Conservation (phyloP, 1,140 invertebrate species). For the Drosophila albomicans region DNA sequence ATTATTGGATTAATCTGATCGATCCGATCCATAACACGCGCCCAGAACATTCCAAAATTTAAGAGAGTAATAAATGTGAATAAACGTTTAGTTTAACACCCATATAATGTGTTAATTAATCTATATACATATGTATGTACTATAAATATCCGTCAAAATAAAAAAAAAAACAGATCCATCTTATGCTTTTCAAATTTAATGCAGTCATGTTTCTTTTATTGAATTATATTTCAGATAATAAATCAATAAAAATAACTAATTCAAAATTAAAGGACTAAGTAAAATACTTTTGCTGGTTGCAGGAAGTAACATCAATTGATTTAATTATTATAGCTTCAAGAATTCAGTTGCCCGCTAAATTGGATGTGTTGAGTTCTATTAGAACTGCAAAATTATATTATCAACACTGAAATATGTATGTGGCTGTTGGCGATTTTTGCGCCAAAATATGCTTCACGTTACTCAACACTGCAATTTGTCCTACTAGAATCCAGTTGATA, state of each 20-base stretch:
- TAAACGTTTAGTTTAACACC: background rate
- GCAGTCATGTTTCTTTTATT: background rate
- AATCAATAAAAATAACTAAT: too few relatives aligned
- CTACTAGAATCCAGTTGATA: background rate
- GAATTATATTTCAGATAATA: background rate
- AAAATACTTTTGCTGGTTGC: too few relatives aligned
- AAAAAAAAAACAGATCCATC: background rate
- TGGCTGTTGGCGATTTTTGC: background rate
- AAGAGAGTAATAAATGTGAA: background rate
- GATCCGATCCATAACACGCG: background rate
- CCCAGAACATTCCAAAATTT: background rate
- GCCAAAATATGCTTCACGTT: slow-evolving; percentile 3
- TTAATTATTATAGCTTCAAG: too few relatives aligned
- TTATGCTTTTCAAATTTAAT: background rate
- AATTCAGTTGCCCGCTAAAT: too few relatives aligned
- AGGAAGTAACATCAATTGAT: too few relatives aligned
- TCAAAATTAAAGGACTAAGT: too few relatives aligned
- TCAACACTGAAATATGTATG: background rate
- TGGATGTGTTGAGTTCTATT: too few relatives aligned
- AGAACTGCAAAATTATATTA: too few relatives aligned
- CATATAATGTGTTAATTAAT: background rate
- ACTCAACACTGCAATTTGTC: background rate
- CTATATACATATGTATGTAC: background rate
- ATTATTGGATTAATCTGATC: background rate
- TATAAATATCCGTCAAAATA: background rate